Base-by-base conservation (phyloP, 2,113 vertebrate genomes). In the Meleagris gallopavo region DNA sequence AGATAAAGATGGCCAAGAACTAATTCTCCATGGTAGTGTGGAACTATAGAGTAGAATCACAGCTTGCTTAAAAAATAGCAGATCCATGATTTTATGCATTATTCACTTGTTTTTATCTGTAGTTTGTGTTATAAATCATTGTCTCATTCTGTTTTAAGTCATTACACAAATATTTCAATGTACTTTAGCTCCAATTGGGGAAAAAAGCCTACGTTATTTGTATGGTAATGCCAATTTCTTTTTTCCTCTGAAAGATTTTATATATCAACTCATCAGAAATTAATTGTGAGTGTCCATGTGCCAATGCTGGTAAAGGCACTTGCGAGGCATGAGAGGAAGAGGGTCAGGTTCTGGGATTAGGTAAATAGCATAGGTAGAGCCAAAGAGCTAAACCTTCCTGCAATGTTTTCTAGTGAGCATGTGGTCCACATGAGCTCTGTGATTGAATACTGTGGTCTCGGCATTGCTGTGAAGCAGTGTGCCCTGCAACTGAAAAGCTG, bases 351-450 rank as follows among this genome's bases (percentile, higher is more conserved):
- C 34, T 12, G 8, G 50, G 27, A 21, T 32, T 10, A 14, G 36
- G 36, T 21, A 27, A 16, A 7, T 14, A 6, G 58, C 13, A 4
- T 2, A 0, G 17, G 41, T 12, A 50, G 52, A 38, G 41, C 36
- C 5, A 3, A 18, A 5, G 57, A n/a, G 34, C 40, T 16, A 30
- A 2, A 0, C 15, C 13, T 17, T 50, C 24, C 30, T 7, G 16
- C 40, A 36, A 24, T 9, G 2, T 43, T 11, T 43, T 21, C 21
- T 27, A 11, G 58, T 24, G 29, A 32, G n/a, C 65, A 6, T 18
- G 27, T 3, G 9, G 19, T 27, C 16, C 20, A 12, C 3, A n/a
- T 2, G 3, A n/a, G 27, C 48, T 14, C 9, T 14, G 9, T 9
- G 1, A 18, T 15, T 64, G 36, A 69, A 36, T n/a, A 16, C 30